These are phyloP conservation scores for Gymnopithys bicolor DNA, from an alignment of 2,797 vertebrate species.

Conservation along the genomic window DNA sequence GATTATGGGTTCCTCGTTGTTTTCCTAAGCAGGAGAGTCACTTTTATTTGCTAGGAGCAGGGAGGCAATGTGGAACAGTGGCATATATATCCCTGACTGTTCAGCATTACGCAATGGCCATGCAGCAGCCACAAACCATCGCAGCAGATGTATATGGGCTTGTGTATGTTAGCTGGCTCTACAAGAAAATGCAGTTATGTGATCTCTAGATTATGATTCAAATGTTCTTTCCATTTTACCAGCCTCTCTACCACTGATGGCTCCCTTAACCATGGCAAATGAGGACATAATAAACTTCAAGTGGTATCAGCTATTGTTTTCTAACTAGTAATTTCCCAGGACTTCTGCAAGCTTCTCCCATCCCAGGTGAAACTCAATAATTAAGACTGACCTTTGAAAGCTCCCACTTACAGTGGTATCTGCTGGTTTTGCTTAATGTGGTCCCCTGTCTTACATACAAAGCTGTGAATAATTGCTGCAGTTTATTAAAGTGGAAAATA, in stretches of 20 bases:
- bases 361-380: slow-evolving; percentile 5
- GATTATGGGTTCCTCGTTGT: neutral
- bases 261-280: neutral
- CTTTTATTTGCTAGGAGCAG: neutral
- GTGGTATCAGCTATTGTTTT: slow-evolving; percentile 11
- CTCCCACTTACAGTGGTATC: neutral
- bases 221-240: neutral
- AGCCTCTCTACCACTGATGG: neutral
- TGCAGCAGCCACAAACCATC: neutral
- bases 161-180: neutral
- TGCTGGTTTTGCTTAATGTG: slow-evolving; percentile 43
- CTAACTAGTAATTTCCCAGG: slow-evolving; percentile 17
- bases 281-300: neutral
- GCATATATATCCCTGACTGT: neutral
- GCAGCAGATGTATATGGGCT: neutral
- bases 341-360: neutral
- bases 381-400: slow-evolving; percentile 46
- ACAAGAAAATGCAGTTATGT: neutral
- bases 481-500: slow-evolving; percentile 39
- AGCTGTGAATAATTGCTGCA: slow-evolving; percentile 37
- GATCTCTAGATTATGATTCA: neutral
- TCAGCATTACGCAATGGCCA: neutral
- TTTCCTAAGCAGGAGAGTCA: neutral
- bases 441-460: slow-evolving; percentile 1
- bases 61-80: neutral